A percentile compares a stretch with the other conserved stretches of the same genome.
Evolutionary conservation across 23 tunicate genomes (phyloP).

Genomic region (Corella eumyota): DNA sequence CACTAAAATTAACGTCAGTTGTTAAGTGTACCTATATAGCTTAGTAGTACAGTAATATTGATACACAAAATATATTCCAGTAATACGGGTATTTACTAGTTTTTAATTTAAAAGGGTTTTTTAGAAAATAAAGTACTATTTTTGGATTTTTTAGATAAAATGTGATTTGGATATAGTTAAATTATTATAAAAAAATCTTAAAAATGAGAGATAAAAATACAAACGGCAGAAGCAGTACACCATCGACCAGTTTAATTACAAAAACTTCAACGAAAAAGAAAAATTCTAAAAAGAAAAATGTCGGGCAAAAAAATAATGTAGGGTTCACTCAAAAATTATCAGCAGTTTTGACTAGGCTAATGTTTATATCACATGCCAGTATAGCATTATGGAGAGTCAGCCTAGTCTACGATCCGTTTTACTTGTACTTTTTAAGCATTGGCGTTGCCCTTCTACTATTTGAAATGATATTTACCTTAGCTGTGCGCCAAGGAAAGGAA

Average conservation of each 20-base stretch:
- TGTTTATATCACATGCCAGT: constrained; percentile 64
- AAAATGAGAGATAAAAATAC: too few relatives aligned
- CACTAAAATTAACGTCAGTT: too few relatives aligned
- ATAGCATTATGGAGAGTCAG: constrained; percentile 84
- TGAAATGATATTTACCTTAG: constrained; percentile 71
- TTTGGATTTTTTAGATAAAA: constrained; percentile 1
- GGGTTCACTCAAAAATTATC: constrained; percentile 20
- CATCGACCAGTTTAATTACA: not conserved
- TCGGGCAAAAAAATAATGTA: not conserved
- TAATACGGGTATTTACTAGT: too few relatives aligned
- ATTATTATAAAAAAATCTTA: too few relatives aligned
- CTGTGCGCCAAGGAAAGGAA: constrained; percentile 79
- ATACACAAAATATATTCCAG: too few relatives aligned
- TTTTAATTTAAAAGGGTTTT: not conserved
- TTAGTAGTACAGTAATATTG: too few relatives aligned
- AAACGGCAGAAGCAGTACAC: too few relatives aligned
- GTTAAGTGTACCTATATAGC: too few relatives aligned
- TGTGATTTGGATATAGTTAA: too few relatives aligned
- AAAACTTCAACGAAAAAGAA: not conserved
- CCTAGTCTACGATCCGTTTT: constrained; percentile 16
- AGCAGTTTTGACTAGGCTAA: constrained; percentile 56
- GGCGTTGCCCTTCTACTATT: constrained; percentile 55
- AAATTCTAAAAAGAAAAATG: not conserved
- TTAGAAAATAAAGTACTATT: not conserved
- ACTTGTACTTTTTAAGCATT: constrained; percentile 42